phyloP scores from a whole-genome alignment of 2,888 invertebrate genomes.

The Esperia sulphurella region DNA sequence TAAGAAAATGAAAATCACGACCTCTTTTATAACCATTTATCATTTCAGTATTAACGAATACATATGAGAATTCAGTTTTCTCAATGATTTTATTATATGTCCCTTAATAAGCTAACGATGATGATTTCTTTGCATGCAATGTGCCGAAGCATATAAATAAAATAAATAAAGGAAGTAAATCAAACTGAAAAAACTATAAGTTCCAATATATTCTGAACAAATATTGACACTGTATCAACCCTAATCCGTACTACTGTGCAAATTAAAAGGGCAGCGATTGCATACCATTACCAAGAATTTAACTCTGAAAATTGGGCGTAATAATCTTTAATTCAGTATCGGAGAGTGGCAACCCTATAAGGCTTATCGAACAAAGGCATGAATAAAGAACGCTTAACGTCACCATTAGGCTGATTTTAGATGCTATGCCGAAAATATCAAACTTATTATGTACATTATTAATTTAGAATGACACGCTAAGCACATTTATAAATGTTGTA shows the following conservation, averaged over 20 bases:
- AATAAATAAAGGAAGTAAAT: too few species aligned
- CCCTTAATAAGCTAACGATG: too few species aligned
- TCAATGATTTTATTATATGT: too few species aligned
- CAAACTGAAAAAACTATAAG: too few species aligned
- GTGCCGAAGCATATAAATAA: too few species aligned
- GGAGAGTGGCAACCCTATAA: constrained; percentile 6
- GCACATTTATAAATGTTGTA: not conserved
- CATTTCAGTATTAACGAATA: too few species aligned
- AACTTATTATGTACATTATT: not conserved
- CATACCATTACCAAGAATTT: not conserved
- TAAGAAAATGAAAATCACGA: too few species aligned
- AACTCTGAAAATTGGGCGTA: not conserved
- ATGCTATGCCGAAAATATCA: not conserved
- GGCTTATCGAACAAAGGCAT: constrained; percentile 1
- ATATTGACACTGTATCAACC: not conserved
- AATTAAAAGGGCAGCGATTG: constrained; percentile 2
- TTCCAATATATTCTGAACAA: too few species aligned
- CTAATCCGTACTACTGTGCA: not conserved
- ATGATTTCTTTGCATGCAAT: too few species aligned
- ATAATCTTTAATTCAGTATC: not conserved
- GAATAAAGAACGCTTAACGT: constrained; percentile 2
- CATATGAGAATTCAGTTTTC: too few species aligned
- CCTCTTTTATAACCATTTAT: too few species aligned
- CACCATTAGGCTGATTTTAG: constrained; percentile 1
- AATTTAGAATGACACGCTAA: not conserved